These are phyloP conservation scores for Cistogaster globosa DNA, from an alignment of 2,888 invertebrate genomes.

Conservation along the genomic window DNA sequence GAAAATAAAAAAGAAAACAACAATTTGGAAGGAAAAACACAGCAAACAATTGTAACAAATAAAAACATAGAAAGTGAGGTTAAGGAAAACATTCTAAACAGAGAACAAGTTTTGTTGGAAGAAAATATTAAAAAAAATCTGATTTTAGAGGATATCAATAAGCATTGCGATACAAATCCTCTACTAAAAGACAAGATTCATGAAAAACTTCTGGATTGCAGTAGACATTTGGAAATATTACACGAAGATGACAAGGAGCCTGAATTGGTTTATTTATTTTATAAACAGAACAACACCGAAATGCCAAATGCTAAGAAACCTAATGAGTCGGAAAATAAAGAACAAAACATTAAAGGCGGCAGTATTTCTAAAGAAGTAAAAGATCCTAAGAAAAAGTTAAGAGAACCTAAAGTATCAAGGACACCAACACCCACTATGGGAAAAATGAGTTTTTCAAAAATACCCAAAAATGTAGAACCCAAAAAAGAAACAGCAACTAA, in stretches of 20 bases:
- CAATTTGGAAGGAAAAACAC: not conserved
- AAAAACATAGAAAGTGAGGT: not conserved
- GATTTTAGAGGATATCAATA: not conserved
- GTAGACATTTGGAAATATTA: not conserved
- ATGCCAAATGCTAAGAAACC: slow-evolving; percentile 4
- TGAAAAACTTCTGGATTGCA: not conserved
- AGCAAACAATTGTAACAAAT: not conserved
- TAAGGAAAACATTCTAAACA: not conserved
- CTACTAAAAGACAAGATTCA: not conserved
- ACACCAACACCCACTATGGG: not conserved
- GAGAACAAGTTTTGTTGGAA: not conserved
- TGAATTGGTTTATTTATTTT: not conserved
- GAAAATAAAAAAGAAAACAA: not conserved
- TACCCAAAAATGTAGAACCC: not conserved
- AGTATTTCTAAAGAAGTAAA: not conserved
- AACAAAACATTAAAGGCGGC: not conserved
- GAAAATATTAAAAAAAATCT: not conserved
- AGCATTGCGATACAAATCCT: not conserved
- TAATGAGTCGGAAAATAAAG: not conserved
- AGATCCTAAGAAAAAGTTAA: not conserved
- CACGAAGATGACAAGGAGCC: not conserved
- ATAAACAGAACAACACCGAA: not conserved
- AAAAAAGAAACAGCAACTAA: not conserved
- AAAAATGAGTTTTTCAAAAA: not conserved
- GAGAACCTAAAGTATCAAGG: not conserved